Conservation (phyloP, 1,140 invertebrate genomes). For the Formica exsecta region DNA sequence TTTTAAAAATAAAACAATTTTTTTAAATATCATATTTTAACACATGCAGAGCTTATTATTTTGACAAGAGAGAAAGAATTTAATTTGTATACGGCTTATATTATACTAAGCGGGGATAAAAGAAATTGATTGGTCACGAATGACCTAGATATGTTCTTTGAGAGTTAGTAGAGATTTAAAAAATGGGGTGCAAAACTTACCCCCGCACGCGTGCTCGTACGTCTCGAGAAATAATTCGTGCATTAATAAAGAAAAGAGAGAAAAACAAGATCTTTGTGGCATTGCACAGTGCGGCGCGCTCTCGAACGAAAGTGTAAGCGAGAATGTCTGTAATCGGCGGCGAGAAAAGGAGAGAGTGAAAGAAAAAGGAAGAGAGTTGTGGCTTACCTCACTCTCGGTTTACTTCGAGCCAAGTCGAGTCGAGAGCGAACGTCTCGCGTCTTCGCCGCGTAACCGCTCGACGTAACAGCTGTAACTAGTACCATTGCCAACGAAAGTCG, state of each 20-base stretch:
- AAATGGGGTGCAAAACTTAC: background rate
- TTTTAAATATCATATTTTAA: background rate
- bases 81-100: background rate
- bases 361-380: constrained; percentile 46
- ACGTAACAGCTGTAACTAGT: constrained; percentile 85
- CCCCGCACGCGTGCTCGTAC: too few species aligned
- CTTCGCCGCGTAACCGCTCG: constrained; percentile 73
- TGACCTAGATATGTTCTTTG: background rate
- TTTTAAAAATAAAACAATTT: background rate
- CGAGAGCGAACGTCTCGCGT: constrained; percentile 60
- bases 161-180: constrained; percentile 9
- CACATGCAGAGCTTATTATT: constrained; percentile 10
- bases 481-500: constrained; percentile 85
- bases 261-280: background rate
- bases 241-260: background rate
- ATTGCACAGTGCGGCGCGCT: constrained; percentile 5
- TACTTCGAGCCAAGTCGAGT: constrained; percentile 32
- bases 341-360: background rate
- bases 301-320: constrained; percentile 62
- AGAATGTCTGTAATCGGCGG: constrained; percentile 40
- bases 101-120: background rate
- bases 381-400: constrained; percentile 59
- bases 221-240: background rate
- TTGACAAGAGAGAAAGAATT: background rate
- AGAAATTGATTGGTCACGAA: constrained; percentile 18